Evolutionary conservation across 2,888 invertebrate species (phyloP), one percentile per base, ranked within the genome.

Genomic region (Silvanus unidentatus): DNA sequence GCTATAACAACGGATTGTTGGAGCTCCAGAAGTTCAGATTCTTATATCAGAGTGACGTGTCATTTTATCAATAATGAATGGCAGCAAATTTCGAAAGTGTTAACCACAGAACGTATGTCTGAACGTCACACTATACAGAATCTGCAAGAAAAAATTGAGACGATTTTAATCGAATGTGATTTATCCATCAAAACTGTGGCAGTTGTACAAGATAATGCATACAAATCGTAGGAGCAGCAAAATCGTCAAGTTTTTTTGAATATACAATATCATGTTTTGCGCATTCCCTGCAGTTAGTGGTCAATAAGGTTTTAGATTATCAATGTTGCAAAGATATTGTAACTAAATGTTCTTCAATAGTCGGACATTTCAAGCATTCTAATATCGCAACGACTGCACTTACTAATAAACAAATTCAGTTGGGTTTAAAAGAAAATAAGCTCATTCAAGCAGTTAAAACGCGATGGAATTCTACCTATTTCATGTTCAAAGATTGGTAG

Each of bases 161-260:
- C 42, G n/a, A 49, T 58, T 34, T 11, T 50, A n/a, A 29, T 35
- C 11, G 55, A 53, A 41, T 60, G 52, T 53, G 46, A 36, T 13
- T 48, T 60, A 4, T 10, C 9, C 35, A 43, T 51, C 4, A 52
- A 57, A 53, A 38, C 50, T 32, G 22, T 42, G 13, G 54, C 55
- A 32, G 47, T 53, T 29, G 52, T 59, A 2, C 56, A 57, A 42
- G 58, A 60, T 43, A 60, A 60, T 47, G 59, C 58, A 38, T 38
- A 48, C 5, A 60, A 60, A 60, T 60, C 29, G 49, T 51, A 32
- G 42, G 36, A 30, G 54, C 56, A 16, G 42, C 44, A 6, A 42
- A 43, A 47, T 11, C 36, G 27, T 42, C 42, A 11, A 42, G 47
- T 2, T 49, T 14, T 43, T 37, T 37, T 37, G 16, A 37, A 37